phyloP scores from a whole-genome alignment of 37 sponge, comb jelly and placozoan species.

The Spongilla lacustris region DNA sequence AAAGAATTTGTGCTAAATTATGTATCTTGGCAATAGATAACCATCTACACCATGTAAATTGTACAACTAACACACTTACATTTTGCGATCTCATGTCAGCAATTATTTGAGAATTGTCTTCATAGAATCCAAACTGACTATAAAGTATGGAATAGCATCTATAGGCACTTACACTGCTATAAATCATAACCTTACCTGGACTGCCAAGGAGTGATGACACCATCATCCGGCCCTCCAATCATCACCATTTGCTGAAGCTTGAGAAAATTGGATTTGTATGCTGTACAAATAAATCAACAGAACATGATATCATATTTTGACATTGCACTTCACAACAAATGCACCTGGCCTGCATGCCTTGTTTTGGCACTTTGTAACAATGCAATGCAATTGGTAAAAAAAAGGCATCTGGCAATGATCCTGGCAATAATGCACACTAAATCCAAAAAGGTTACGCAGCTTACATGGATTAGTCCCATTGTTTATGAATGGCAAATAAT shows the following conservation, averaged over 20 bases:
- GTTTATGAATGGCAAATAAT: constrained; percentile 56
- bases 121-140: constrained; percentile 85
- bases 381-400: too few species aligned
- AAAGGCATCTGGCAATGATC: too few species aligned
- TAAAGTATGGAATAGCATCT: not conserved
- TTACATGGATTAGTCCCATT: constrained; percentile 40
- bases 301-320: too few species aligned
- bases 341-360: too few species aligned
- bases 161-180: too few species aligned
- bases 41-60: not conserved
- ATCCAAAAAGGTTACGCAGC: too few species aligned
- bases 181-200: constrained; percentile 70
- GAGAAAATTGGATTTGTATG: constrained; percentile 72
- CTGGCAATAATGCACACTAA: too few species aligned
- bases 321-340: not conserved
- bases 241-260: constrained; percentile 69
- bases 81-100: not conserved
- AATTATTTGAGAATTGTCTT: constrained; percentile 37
- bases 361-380: too few species aligned
- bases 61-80: not conserved
- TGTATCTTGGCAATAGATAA: too few species aligned
- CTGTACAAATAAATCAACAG: not conserved
- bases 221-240: constrained; percentile 95
- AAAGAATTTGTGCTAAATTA: too few species aligned
- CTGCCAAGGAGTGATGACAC: constrained; percentile 96